phyloP scores from a whole-genome alignment of 2,797 vertebrate species.

The Tamandua tetradactyla region DNA sequence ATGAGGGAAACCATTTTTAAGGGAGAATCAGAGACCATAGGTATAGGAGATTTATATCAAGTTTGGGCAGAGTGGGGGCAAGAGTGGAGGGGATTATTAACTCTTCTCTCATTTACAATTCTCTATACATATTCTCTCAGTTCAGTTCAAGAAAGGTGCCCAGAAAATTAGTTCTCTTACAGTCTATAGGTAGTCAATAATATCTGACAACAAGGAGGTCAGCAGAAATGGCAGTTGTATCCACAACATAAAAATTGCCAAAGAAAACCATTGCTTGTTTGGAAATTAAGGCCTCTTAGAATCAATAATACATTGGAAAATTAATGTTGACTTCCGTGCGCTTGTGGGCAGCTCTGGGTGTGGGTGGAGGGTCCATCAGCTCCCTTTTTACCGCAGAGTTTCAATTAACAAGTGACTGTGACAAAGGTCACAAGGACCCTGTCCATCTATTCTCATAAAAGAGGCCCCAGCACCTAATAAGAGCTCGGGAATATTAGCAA shows the following conservation, averaged over 20 bases:
- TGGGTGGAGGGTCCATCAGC: neutral
- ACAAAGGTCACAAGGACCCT: neutral
- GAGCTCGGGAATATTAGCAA: constrained; percentile 13
- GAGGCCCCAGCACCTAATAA: neutral
- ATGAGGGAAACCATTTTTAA: neutral
- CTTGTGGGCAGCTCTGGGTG: constrained; percentile 48
- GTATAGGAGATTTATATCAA: neutral
- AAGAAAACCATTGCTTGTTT: constrained; percentile 85
- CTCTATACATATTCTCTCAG: neutral
- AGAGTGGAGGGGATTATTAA: neutral
- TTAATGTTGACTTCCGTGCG: constrained; percentile 81
- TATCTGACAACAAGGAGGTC: constrained; percentile 84
- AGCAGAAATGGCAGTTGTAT: constrained; percentile 82
- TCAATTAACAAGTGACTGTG: constrained; percentile 38
- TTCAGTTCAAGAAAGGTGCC: constrained; percentile 49
- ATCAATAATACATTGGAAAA: constrained; percentile 88
- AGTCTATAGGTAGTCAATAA: constrained; percentile 81
- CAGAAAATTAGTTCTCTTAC: constrained; percentile 70
- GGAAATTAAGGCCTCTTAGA: constrained; percentile 85
- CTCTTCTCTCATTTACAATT: constrained; percentile 46
- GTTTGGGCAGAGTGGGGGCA: neutral
- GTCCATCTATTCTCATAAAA: neutral
- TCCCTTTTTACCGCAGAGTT: neutral
- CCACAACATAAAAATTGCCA: constrained; percentile 84
- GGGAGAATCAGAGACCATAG: neutral